Conservation (phyloP, 2,113 vertebrate species). For the Cheirogaleus medius region DNA sequence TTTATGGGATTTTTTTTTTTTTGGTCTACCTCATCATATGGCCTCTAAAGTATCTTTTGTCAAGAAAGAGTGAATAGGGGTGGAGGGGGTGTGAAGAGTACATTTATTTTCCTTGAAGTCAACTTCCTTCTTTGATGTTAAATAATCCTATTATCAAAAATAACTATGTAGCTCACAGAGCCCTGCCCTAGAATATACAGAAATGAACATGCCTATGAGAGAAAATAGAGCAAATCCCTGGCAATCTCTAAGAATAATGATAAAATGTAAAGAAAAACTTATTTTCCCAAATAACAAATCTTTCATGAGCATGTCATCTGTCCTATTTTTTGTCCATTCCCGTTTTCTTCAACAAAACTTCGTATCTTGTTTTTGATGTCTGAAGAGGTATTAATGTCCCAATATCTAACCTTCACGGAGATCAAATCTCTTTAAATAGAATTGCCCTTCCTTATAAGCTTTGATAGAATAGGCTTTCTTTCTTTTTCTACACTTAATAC, state of each 20-base stretch:
- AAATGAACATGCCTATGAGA: background rate
- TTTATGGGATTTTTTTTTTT: no score
- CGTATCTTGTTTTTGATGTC: background rate
- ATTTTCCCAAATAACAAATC: background rate
- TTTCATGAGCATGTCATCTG: background rate
- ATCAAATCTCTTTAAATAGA: background rate
- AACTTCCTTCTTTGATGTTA: background rate
- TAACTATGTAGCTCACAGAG: background rate
- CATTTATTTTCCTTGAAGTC: background rate
- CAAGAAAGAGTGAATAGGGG: background rate
- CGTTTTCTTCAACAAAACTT: background rate
- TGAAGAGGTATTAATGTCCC: background rate
- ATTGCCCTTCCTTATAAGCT: background rate
- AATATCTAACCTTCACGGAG: background rate
- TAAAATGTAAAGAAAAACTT: background rate
- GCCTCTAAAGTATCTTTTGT: background rate
- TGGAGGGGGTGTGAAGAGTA: background rate
- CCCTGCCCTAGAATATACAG: background rate
- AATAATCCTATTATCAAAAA: background rate
- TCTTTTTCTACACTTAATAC: background rate
- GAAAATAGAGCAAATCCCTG: background rate
- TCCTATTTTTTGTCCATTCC: background rate
- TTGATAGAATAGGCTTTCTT: background rate
- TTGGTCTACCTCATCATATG: background rate
- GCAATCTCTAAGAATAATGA: background rate